phyloP scores from a whole-genome alignment of 1,140 invertebrate genomes.

The Atta texana region DNA sequence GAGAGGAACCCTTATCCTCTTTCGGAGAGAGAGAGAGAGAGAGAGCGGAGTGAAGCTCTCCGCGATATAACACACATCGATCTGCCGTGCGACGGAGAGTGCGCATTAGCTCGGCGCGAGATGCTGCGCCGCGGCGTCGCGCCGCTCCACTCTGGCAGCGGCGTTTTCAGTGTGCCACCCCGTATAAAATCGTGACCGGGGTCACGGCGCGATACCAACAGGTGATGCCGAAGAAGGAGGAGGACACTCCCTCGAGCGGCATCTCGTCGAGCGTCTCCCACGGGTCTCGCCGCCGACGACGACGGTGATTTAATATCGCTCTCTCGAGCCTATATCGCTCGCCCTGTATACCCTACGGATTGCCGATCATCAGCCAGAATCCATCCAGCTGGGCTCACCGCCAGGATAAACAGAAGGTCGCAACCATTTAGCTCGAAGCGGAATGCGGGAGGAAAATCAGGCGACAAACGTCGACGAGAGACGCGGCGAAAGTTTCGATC shows the following conservation, averaged over 20 bases:
- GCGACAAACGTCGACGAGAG: background rate
- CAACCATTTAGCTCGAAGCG: background rate
- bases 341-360: background rate
- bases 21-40: conserved; percentile 33
- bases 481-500: conserved; percentile 55
- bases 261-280: conserved; percentile 68
- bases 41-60: conserved; percentile 61
- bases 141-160: conserved; percentile 38
- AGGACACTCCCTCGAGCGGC: conserved; percentile 79
- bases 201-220: conserved; percentile 80
- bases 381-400: background rate
- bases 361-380: background rate
- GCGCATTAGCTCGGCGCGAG: conserved; percentile 66
- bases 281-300: conserved; percentile 59
- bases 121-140: conserved; percentile 47
- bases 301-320: conserved; percentile 65
- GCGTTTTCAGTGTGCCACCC: conserved; percentile 64
- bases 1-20: conserved; percentile 40
- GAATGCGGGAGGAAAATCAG: conserved; percentile 15
- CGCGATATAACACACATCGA: conserved; percentile 79
- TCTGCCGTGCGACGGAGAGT: conserved; percentile 73
- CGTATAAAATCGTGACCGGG: conserved; percentile 75
- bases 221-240: conserved; percentile 80
- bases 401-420: background rate
- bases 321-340: conserved; percentile 36